Evolutionary conservation across 2,797 vertebrate genomes (phyloP).

Genomic region (Rhyacichthys aspro): DNA sequence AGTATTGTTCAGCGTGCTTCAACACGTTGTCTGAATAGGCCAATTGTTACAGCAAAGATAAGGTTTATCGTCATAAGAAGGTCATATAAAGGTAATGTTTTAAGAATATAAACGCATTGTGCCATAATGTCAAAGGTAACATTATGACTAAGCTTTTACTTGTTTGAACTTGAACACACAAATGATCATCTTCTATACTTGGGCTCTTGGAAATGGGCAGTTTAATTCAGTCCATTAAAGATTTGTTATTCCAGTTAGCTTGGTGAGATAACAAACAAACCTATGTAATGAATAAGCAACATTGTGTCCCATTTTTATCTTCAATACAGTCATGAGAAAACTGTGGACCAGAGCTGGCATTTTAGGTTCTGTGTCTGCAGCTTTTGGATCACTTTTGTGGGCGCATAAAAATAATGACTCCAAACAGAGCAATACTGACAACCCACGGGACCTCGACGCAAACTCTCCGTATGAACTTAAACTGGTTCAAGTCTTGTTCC

Average conservation of each 20-base stretch:
- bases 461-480: conserved; percentile 80
- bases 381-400: conserved; percentile 77
- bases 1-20: conserved; percentile 1
- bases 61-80: neutral
- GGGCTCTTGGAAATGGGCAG: too few relatives aligned
- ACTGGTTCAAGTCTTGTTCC: conserved; percentile 89
- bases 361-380: conserved; percentile 71
- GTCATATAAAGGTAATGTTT: neutral
- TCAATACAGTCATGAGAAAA: conserved; percentile 70
- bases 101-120: neutral
- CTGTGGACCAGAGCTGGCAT: conserved; percentile 72
- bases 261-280: too few relatives aligned
- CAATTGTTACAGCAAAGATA: neutral
- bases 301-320: conserved; percentile 15
- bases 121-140: neutral
- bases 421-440: conserved; percentile 8
- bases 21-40: neutral
- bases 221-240: too few relatives aligned
- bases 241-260: too few relatives aligned
- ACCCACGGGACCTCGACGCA: neutral
- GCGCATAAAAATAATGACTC: conserved; percentile 67
- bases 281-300: too few relatives aligned
- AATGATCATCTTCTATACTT: too few relatives aligned
- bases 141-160: neutral
- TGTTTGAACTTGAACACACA: neutral